These are phyloP conservation scores for Tretioscincus oriximinensis DNA, from an alignment of 2,113 vertebrate genomes.

Conservation along the genomic window DNA sequence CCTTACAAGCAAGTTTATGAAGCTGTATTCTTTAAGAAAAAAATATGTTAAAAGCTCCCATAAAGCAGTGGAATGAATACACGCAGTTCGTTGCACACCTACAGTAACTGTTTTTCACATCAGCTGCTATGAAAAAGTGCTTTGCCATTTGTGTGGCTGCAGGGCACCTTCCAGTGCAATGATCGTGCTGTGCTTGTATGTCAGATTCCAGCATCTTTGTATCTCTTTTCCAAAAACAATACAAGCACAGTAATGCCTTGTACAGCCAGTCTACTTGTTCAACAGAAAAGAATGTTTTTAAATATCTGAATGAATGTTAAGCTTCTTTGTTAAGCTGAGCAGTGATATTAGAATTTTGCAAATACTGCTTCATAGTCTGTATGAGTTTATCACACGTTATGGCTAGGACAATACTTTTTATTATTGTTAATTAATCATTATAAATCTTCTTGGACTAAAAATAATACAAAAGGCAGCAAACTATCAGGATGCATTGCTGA, in stretches of 20 bases:
- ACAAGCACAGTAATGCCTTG: slow-evolving; percentile 56
- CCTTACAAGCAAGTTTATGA: slow-evolving; percentile 46
- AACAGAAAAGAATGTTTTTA: slow-evolving; percentile 43
- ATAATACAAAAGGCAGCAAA: no score
- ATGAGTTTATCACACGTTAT: neutral
- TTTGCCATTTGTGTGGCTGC: slow-evolving; percentile 63
- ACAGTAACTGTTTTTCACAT: slow-evolving; percentile 51
- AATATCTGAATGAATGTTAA: slow-evolving; percentile 41
- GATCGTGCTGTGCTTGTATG: slow-evolving; percentile 61
- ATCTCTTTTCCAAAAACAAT: slow-evolving; percentile 69
- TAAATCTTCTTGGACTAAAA: no score
- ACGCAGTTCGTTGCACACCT: slow-evolving; percentile 41
- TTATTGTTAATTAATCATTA: no score
- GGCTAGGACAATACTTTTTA: no score
- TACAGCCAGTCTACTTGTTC: slow-evolving; percentile 64
- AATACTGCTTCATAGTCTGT: neutral
- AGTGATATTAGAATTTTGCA: neutral
- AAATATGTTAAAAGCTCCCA: slow-evolving; percentile 51
- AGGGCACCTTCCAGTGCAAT: slow-evolving; percentile 67
- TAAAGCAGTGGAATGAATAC: slow-evolving; percentile 50
- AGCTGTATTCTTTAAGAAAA: slow-evolving; percentile 34
- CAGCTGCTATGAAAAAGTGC: slow-evolving; percentile 66
- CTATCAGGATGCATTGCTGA: neutral
- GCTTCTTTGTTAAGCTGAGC: slow-evolving; percentile 32
- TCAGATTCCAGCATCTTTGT: slow-evolving; percentile 72